Base-by-base conservation (phyloP, 2,888 invertebrate species). In the Agrochola lota region DNA sequence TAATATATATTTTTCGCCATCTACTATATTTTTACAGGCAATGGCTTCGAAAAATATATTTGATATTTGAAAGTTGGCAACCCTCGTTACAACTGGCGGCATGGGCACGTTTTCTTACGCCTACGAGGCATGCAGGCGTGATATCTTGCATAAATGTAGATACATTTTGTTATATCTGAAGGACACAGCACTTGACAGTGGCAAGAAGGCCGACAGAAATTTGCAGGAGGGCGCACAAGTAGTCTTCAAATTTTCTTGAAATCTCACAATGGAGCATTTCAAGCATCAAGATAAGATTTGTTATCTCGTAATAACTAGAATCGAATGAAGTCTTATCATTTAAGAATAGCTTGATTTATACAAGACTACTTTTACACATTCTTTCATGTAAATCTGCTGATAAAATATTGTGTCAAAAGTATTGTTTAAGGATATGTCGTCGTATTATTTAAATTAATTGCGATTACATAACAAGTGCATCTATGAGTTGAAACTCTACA, bases 281-380 rank as follows among this genome's bases (percentile, higher is more conserved):
- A 59, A 59, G 43, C 35, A n/a, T 11, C 49, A 52, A 78, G 59
- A 70, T 70, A 49, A 69, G 17, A 20, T 59, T 20, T 64, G 20
- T 63, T 80, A 60, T 69, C 49, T 49, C 4, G 11, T 68, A 62
- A 35, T 60, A 62, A 11, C 46, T 74, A 63, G 49, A 30, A 63
- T 8, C 74, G 57, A 72, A 78, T 74, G n/a, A 73, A 63, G n/a
- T 63, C 20, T 68, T 79, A 63, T 79, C 55, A 63, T 4, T 15
- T 30, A 4, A 40, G 17, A 63, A 15, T 64, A 57, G 17, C 40
- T 57, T 63, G n/a, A 43, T 63, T 74, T 68, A 74, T 57, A 57
- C 30, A 57, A 68, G 11, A 35, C 20, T 17, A 23, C 11, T 46
- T 17, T 64, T 12, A 35, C 49, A 72, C n/a, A 17, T 68, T 30